Evolutionary conservation across 2,113 vertebrate species (phyloP).

Genomic region (Pyrgilauda ruficollis): DNA sequence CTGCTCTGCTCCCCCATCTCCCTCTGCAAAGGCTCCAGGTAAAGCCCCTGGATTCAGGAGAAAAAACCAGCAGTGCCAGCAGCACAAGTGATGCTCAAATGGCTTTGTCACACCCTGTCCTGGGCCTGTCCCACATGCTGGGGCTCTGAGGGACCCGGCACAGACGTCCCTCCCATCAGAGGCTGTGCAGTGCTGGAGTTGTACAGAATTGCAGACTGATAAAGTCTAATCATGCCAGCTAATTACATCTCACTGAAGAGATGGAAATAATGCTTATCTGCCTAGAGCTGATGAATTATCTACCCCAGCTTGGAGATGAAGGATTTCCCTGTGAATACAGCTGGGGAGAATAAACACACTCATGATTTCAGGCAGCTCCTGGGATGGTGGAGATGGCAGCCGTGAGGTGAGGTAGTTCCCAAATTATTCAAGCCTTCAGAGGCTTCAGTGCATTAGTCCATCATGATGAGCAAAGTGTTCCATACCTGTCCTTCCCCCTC

Average conservation of each 20-base stretch:
- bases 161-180: background rate
- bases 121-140: rapidly evolving
- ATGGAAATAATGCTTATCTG: background rate
- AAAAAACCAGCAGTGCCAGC: background rate
- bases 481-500: background rate
- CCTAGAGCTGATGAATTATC: background rate
- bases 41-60: background rate
- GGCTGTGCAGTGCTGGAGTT: background rate
- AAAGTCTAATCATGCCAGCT: background rate
- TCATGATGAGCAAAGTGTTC: background rate
- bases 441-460: background rate
- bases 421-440: background rate
- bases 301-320: background rate
- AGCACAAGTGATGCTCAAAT: background rate
- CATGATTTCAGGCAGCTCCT: background rate
- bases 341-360: background rate
- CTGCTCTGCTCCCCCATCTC: background rate
- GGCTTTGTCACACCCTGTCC: background rate
- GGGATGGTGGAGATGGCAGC: background rate
- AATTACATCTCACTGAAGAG: background rate
- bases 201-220: background rate
- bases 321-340: background rate
- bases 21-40: background rate
- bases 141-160: background rate
- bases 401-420: rapidly evolving